Evolutionary conservation across 2,888 invertebrate species (phyloP).

Genomic region (Tenthredo amoena): DNA sequence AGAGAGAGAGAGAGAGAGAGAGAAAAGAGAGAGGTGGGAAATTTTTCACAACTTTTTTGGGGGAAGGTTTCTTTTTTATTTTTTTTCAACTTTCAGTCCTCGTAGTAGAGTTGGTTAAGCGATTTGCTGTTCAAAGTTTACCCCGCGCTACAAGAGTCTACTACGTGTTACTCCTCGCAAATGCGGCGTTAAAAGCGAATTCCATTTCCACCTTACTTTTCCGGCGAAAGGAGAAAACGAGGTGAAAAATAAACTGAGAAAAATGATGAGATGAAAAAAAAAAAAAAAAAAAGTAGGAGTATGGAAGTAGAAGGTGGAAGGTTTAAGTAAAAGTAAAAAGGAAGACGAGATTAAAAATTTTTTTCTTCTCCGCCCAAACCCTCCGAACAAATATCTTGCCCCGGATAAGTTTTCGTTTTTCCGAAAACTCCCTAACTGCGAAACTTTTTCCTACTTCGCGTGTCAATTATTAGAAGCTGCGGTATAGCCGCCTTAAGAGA

Average conservation of each 20-base stretch:
- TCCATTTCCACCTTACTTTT: conserved; percentile 5
- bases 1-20: not conserved
- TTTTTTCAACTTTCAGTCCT: not conserved
- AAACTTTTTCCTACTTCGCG: not conserved
- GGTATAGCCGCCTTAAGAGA: not conserved
- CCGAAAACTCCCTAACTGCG: conserved; percentile 17
- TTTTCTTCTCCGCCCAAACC: not conserved
- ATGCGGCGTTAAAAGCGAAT: conserved; percentile 7
- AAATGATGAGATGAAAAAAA: not conserved
- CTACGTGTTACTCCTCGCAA: not conserved
- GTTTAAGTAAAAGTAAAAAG: not conserved
- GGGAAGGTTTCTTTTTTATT: not conserved
- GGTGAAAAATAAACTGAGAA: not conserved
- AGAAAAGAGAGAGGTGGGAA: not conserved
- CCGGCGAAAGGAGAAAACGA: not conserved
- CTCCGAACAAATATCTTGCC: not conserved
- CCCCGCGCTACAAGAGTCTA: not conserved
- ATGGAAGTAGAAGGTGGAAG: not conserved
- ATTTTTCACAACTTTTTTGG: not conserved
- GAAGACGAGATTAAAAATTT: conserved; percentile 31
- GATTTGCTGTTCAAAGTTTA: not conserved
- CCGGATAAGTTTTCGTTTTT: not conserved
- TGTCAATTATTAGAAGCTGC: not conserved
- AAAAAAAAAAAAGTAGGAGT: not conserved
- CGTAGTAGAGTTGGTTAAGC: not conserved